Evolutionary conservation across 1,140 invertebrate genomes (phyloP), one percentile per base, ranked within the genome.

Genomic region (Aphis gossypii): DNA sequence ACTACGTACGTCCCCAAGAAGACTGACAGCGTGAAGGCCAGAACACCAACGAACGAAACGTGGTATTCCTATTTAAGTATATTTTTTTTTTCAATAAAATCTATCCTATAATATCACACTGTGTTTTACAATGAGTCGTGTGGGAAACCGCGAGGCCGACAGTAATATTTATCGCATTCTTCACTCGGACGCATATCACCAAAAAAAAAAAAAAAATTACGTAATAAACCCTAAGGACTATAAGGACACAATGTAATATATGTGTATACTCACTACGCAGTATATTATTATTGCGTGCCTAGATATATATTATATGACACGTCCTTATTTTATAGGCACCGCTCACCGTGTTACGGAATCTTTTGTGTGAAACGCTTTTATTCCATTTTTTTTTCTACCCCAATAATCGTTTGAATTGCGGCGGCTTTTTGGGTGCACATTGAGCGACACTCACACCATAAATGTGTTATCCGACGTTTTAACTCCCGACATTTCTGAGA

Each of bases 301-400:
- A 41, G 20, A 41, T 41, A 41, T 38, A 83, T 38, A 38, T 23
- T 38, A 41, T 38, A 83, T 35, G 38, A 83, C 82, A 41, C 35
- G 82, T 35, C 38, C 82, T 41, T 41, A 41, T 83, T 41, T 41
- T 41, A 76, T 76, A n/a, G 60, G 60, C 82, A 41, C 21, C 20
- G 82, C n/a, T 4, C 82, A 83, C 82, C 82, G 82, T 83, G 82
- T 41, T 83, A 83, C 82, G 82, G 8, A 83, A 38, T 83, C 82
- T 83, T 83, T 83, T 83, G 82, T 83, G 14, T 21, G 35, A 41
- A 41, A 21, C 21, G 82, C 21, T 76, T 76, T 76, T 76, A 76
- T 76, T 76, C 30, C 30, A 76, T 30, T 68, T 68, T 76, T 51
- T 68, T 68, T n/a, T 68, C 30, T 30, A 68, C 30, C 60, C 60